A percentile compares a stretch with the other conserved stretches of the same genome.
Evolutionary conservation across 1,140 invertebrate genomes (phyloP).

Genomic region (Ptiloglossa arizonensis): DNA sequence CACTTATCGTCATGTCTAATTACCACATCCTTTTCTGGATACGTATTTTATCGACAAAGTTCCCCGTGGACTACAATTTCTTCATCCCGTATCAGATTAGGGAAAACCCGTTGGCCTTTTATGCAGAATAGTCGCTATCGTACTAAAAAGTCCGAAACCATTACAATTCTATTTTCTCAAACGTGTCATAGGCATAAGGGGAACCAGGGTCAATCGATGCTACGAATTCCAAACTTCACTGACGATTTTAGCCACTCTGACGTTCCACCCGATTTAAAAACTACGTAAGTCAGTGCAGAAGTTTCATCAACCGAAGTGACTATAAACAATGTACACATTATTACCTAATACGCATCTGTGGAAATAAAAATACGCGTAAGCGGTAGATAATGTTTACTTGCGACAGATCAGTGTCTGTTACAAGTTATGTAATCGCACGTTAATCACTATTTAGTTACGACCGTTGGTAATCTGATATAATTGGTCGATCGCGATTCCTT

Average conservation of each 20-base stretch:
- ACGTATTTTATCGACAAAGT: neutral
- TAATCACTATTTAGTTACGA: neutral
- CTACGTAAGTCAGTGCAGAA: neutral
- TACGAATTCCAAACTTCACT: constrained; percentile 22
- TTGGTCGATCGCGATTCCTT: neutral
- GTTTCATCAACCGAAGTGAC: neutral
- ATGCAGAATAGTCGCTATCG: neutral
- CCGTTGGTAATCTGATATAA: neutral
- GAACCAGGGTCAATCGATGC: constrained; percentile 13
- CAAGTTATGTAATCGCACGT: constrained; percentile 22
- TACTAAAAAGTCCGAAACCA: neutral
- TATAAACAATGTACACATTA: neutral
- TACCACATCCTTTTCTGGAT: no score
- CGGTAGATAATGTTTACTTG: neutral
- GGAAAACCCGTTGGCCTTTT: neutral
- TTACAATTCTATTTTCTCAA: constrained; percentile 6
- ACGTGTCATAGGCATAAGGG: constrained; percentile 12
- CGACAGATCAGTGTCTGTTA: neutral
- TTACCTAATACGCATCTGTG: no score
- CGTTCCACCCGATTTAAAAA: constrained; percentile 20
- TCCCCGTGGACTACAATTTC: neutral
- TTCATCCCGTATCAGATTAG: neutral
- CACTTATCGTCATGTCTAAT: neutral
- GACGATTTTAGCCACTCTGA: constrained; percentile 19
- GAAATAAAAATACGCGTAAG: constrained; percentile 1